These are phyloP conservation scores for Drosophila baimaii DNA, from an alignment of 1,140 invertebrate genomes.

Conservation along the genomic window DNA sequence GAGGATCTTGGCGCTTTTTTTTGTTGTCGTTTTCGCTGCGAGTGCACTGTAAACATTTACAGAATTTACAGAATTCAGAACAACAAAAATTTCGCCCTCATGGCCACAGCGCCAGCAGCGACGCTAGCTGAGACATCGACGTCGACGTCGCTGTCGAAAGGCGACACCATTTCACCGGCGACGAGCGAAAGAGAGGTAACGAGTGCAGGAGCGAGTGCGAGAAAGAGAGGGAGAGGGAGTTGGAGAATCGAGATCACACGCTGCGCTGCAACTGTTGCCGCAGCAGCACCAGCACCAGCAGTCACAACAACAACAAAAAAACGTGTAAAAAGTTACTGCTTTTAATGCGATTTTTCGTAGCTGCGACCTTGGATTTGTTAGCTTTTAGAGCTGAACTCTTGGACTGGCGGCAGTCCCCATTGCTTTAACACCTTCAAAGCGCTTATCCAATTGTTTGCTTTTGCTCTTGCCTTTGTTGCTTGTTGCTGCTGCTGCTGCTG, in stretches of 20 bases:
- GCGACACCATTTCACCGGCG: slow-evolving; percentile 63
- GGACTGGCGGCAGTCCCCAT: slow-evolving; percentile 19
- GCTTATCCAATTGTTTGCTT: slow-evolving; percentile 75
- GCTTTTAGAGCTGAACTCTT: slow-evolving; percentile 34
- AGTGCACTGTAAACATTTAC: slow-evolving; percentile 69
- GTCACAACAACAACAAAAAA: slow-evolving; percentile 22
- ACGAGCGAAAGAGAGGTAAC: slow-evolving; percentile 30
- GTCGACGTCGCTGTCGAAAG: slow-evolving; percentile 11
- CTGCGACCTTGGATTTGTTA: slow-evolving; percentile 41
- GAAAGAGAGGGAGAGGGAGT: slow-evolving; percentile 7
- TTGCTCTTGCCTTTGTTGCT: slow-evolving; percentile 48
- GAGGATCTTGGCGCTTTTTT: slow-evolving; percentile 23
- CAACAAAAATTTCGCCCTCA: slow-evolving; percentile 57
- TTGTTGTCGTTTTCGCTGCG: slow-evolving; percentile 32
- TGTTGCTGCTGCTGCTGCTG: slow-evolving; percentile 32
- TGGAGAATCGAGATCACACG: slow-evolving; percentile 43
- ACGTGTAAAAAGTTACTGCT: slow-evolving; percentile 5
- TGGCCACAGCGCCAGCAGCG: slow-evolving; percentile 39
- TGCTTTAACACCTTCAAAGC: slow-evolving; percentile 29
- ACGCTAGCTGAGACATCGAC: slow-evolving; percentile 24
- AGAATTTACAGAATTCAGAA: slow-evolving; percentile 61
- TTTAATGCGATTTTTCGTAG: slow-evolving; percentile 26
- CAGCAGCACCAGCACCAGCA: slow-evolving; percentile 7
- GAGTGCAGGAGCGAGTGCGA: slow-evolving; percentile 7
- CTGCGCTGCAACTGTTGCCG: slow-evolving; percentile 34